Base-by-base conservation (phyloP, 1,140 invertebrate genomes). In the Acromyrmex heyeri region DNA sequence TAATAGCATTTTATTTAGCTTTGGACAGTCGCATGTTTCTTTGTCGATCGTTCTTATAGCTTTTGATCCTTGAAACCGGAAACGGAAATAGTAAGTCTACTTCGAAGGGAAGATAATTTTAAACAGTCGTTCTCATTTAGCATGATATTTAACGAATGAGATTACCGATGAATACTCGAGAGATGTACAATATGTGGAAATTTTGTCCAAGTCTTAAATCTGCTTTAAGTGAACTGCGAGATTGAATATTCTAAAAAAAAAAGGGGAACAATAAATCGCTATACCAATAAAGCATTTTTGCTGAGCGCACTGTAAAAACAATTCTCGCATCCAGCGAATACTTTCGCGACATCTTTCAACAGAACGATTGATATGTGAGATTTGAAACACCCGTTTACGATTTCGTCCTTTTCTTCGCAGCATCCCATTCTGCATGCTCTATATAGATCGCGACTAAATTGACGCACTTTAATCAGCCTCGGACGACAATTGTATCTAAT, bases 21-120 rank as follows among this genome's bases (percentile, higher is more conserved):
- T 92, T 87, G 87, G 90, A 91, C 90, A 91, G 90, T 87, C 89
- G 88, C 88, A 86, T 86, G 64, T 90, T 92, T 94, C 89, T 85
- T 76, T 76, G 79, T 88, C 89, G 77, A 87, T 91, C 55, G 86
- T 88, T 86, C 77, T 69, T 87, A 90, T 87, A 86, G 87, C 83
- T 85, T 85, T 91, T 81, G 91, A 91, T 94, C 92, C 92, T 92
- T 91, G 90, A 94, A 95, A 94, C 93, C 93, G 93, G 93, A 94
- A 94, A 94, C 92, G 91, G 92, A 91, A 86, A 73, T 90, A 34
- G 44, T 75, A 55, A 34, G 21, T 62, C 5, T 69, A 24, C 7
- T 27, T 73, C 27, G 16, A 61, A 18, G 18, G 18, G 14, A 62
- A 50, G 61, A 50, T 82, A 61, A 73, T 48, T 48, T 73, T 61